Conservation (phyloP, 2,797 vertebrate species). For the Esox lucius region DNA sequence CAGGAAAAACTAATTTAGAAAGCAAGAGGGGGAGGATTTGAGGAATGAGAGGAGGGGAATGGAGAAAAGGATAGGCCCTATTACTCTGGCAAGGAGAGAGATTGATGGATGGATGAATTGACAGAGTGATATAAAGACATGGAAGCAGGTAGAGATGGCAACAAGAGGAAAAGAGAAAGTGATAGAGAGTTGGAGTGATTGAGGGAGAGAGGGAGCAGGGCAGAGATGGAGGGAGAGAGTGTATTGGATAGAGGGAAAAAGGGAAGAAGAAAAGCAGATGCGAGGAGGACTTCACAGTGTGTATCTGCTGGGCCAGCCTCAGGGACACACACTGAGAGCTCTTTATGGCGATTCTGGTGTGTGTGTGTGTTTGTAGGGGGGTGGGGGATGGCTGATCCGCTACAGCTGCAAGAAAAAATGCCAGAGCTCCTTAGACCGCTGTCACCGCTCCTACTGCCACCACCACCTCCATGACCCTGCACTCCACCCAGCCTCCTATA, state of each 20-base stretch:
- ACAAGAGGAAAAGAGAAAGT: slow-evolving; percentile 8
- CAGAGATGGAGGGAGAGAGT: neutral
- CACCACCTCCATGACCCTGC: slow-evolving; percentile 58
- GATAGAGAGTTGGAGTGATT: neutral
- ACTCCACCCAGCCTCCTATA: neutral
- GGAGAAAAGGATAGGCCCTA: slow-evolving; percentile 11
- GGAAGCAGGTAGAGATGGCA: slow-evolving; percentile 34
- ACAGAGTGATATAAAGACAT: slow-evolving; percentile 45
- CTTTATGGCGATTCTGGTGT: slow-evolving; percentile 27
- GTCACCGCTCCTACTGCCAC: slow-evolving; percentile 49
- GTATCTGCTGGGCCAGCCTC: slow-evolving; percentile 65
- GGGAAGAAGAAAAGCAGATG: slow-evolving; percentile 47
- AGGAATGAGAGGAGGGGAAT: slow-evolving; percentile 4
- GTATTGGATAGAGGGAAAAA: neutral
- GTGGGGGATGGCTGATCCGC: slow-evolving; percentile 55
- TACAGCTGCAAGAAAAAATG: slow-evolving; percentile 60
- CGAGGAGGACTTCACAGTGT: slow-evolving; percentile 60
- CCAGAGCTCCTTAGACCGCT: slow-evolving; percentile 30
- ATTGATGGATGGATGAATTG: slow-evolving; percentile 49
- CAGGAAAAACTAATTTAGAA: slow-evolving; percentile 33
- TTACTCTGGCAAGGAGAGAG: slow-evolving; percentile 42
- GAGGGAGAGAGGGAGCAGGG: slow-evolving; percentile 32
- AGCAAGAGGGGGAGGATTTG: slow-evolving; percentile 6
- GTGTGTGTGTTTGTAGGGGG: slow-evolving; percentile 37
- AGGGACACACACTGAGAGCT: slow-evolving; percentile 37